Percentiles rank a stretch among this genome's conserved stretches.
Conservation (phyloP, 2,888 invertebrate species). For the Allacma fusca region DNA sequence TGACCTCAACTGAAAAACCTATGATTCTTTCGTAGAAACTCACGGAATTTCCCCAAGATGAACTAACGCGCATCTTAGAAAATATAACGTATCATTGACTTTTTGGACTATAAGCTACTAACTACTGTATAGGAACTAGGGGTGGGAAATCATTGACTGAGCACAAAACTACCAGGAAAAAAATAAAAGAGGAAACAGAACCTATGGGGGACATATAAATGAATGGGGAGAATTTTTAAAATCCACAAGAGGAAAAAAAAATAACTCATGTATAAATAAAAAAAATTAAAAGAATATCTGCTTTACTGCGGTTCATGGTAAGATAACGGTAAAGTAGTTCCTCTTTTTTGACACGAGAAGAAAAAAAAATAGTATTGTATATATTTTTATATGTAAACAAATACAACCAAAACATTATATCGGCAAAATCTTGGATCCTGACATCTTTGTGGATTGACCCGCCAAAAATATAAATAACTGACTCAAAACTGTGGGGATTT, state of each 20-base stretch:
- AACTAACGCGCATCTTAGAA: no score
- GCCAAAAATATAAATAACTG: neutral
- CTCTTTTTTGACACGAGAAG: neutral
- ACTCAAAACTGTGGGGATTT: no score
- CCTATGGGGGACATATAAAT: neutral
- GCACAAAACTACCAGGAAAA: neutral
- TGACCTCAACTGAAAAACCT: slow-evolving; percentile 42
- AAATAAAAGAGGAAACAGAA: neutral
- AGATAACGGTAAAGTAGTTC: slow-evolving; percentile 11
- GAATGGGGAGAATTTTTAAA: neutral
- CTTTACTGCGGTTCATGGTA: neutral
- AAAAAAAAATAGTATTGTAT: neutral
- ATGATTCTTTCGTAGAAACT: slow-evolving; percentile 49
- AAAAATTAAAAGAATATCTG: neutral
- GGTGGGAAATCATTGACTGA: slow-evolving; percentile 33
- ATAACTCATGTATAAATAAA: neutral
- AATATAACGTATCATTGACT: neutral
- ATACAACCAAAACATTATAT: neutral
- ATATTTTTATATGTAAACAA: slow-evolving; percentile 1
- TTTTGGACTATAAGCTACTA: no score
- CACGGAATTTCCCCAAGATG: slow-evolving; percentile 40
- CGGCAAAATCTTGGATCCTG: neutral
- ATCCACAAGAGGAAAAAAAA: neutral
- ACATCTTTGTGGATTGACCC: neutral
- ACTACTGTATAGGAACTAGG: neutral